Evolutionary conservation across 2,113 vertebrate genomes (phyloP).

Genomic region (Caracal caracal): DNA sequence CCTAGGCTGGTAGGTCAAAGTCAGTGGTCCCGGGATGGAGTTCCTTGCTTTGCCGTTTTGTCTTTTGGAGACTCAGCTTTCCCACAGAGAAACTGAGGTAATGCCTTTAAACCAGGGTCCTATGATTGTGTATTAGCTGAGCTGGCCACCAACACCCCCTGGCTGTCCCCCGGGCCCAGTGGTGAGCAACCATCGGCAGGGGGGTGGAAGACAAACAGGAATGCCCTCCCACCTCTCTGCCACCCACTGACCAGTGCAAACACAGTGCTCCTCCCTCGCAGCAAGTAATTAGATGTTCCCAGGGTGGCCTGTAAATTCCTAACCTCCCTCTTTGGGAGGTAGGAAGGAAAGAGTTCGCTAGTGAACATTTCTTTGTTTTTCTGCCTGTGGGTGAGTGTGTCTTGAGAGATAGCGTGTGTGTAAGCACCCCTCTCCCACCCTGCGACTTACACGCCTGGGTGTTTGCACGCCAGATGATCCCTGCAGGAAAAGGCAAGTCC

Average conservation of each 20-base stretch:
- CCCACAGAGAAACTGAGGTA: background rate
- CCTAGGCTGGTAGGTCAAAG: background rate
- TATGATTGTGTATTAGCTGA: background rate
- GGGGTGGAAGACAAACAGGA: background rate
- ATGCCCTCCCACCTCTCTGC: background rate
- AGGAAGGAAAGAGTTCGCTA: slow-evolving; percentile 7
- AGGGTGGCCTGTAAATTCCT: slow-evolving; percentile 4
- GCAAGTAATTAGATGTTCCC: slow-evolving; percentile 40
- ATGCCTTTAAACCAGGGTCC: background rate
- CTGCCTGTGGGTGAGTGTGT: slow-evolving; percentile 12
- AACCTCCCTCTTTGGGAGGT: slow-evolving; percentile 24
- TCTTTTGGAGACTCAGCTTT: background rate
- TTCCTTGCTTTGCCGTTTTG: background rate
- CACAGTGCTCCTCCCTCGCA: background rate
- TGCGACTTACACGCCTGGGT: slow-evolving; percentile 25
- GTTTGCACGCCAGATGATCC: slow-evolving; percentile 72
- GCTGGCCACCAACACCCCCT: background rate
- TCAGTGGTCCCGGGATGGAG: accelerated
- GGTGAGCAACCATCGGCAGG: background rate
- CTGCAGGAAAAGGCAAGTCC: slow-evolving; percentile 73
- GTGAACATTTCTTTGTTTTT: background rate
- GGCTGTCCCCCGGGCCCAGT: background rate
- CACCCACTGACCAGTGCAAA: slow-evolving; percentile 32
- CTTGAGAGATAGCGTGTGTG: background rate
- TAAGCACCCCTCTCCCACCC: background rate